Evolutionary conservation across 2,888 invertebrate genomes (phyloP).

Genomic region (Calameuta idolon): DNA sequence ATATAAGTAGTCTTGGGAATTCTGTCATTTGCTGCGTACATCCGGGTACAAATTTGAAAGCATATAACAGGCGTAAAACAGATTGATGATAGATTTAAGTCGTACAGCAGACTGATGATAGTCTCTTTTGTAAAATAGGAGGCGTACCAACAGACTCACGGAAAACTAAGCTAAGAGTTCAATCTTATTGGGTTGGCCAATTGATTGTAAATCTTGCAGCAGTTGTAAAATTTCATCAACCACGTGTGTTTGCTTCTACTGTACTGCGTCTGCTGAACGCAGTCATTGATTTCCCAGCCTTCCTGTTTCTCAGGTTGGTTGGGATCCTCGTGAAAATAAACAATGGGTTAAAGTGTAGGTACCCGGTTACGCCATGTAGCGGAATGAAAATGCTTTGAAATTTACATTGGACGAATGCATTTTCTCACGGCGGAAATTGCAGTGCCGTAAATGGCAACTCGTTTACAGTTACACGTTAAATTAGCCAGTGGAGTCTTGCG

Average conservation of each 20-base stretch:
- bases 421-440: not conserved
- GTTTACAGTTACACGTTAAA: not conserved
- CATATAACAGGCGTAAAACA: too few relatives aligned
- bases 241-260: too few relatives aligned
- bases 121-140: too few relatives aligned
- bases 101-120: too few relatives aligned
- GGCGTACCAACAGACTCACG: too few relatives aligned
- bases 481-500: not conserved
- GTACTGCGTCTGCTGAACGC: not conserved
- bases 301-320: not conserved
- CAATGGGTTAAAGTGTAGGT: not conserved
- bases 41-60: too few relatives aligned
- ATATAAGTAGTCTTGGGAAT: not conserved
- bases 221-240: too few relatives aligned
- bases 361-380: not conserved
- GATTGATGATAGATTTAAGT: too few relatives aligned
- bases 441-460: not conserved
- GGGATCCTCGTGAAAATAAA: not conserved
- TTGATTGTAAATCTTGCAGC: too few relatives aligned
- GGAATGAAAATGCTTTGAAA: not conserved
- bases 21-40: not conserved
- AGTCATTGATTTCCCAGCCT: not conserved
- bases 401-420: not conserved
- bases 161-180: too few relatives aligned
- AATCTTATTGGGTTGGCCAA: too few relatives aligned